Evolutionary conservation across 2,888 invertebrate species (phyloP).

Genomic region (Cynaeus angustus): DNA sequence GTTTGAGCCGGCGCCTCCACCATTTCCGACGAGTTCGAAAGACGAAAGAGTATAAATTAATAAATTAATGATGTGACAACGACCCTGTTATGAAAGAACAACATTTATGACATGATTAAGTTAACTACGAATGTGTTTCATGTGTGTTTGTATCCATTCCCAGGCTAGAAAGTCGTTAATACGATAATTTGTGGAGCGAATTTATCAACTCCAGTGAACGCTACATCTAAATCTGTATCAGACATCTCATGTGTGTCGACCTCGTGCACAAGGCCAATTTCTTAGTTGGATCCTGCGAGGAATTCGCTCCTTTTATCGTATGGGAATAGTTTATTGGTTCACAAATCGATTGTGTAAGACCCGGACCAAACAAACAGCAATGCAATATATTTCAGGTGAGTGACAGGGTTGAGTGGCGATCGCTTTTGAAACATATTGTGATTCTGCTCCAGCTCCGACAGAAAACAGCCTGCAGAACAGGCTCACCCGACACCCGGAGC

Average conservation of each 20-base stretch:
- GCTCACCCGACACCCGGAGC: conserved; percentile 31
- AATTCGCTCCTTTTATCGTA: conserved; percentile 13
- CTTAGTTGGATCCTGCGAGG: background rate
- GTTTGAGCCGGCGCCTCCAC: too few species aligned
- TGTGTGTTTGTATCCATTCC: too few species aligned
- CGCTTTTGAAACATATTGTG: conserved; percentile 63
- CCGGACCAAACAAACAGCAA: conserved; percentile 51
- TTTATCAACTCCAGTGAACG: too few species aligned
- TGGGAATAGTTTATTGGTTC: conserved; percentile 57
- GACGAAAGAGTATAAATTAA: too few species aligned
- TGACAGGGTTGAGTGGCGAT: conserved; percentile 63
- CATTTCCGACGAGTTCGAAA: too few species aligned
- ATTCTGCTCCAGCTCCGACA: conserved; percentile 50
- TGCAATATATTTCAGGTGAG: conserved; percentile 64
- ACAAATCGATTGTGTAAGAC: conserved; percentile 61
- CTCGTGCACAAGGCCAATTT: conserved; percentile 1
- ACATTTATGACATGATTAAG: too few species aligned
- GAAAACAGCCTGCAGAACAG: conserved; percentile 39
- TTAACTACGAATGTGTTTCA: too few species aligned
- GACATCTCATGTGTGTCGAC: background rate
- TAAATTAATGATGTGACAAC: too few species aligned
- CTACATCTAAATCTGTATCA: background rate
- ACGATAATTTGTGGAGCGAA: too few species aligned
- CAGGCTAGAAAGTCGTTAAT: too few species aligned
- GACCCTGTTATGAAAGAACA: too few species aligned